Evolutionary conservation across 2,797 vertebrate species (phyloP).

Genomic region (Leptoclinus maculatus): DNA sequence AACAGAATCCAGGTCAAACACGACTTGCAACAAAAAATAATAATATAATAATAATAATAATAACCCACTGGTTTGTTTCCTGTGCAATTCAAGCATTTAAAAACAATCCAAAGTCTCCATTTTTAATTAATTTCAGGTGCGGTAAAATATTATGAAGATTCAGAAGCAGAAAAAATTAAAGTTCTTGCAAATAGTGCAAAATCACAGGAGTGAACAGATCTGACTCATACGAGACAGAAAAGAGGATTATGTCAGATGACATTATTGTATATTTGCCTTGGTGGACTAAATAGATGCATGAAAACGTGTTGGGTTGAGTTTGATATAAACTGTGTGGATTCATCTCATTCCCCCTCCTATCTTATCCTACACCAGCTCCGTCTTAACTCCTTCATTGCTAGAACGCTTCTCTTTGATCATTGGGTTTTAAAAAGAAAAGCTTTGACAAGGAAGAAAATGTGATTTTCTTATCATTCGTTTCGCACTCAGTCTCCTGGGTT

Average conservation of each 20-base stretch:
- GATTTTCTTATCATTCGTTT: constrained; percentile 19
- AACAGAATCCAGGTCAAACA: neutral
- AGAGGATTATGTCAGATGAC: neutral
- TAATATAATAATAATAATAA: neutral
- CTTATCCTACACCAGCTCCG: neutral
- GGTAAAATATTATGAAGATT: neutral
- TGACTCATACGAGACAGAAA: neutral
- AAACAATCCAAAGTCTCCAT: neutral
- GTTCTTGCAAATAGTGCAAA: neutral
- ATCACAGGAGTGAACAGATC: neutral
- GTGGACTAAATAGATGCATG: constrained; percentile 2
- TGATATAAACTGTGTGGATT: neutral
- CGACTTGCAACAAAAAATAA: too few relatives aligned
- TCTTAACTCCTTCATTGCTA: neutral
- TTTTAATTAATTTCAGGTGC: neutral
- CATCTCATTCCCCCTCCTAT: neutral
- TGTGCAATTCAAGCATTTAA: neutral
- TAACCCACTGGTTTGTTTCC: neutral
- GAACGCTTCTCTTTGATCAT: constrained; percentile 16
- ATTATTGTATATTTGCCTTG: neutral
- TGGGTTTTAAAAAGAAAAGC: constrained; percentile 12
- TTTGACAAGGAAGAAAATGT: constrained; percentile 27
- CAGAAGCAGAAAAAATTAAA: neutral
- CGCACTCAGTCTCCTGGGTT: constrained; percentile 7
- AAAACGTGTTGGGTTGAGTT: neutral